Base-by-base conservation (phyloP, 1,140 invertebrate genomes). In the Bombus difficillimus region DNA sequence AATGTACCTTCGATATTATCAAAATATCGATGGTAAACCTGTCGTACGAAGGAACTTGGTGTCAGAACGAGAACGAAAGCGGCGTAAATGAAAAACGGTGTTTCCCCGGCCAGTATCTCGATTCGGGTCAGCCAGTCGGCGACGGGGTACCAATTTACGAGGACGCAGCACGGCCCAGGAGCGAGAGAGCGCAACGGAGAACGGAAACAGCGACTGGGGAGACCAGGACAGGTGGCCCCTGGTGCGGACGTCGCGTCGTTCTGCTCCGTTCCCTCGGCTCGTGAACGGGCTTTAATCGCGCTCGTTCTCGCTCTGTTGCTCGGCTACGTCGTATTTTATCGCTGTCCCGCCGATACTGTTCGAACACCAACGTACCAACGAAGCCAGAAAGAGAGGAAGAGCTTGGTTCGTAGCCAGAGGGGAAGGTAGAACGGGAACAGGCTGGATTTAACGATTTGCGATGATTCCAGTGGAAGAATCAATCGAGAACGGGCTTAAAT, bases 201-300 rank as follows among this genome's bases (percentile, higher is more conserved):
- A 88, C 85, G 81, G 86, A 88, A 86, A 78, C 62, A 37, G 39
- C 85, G 79, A 74, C 32, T 32, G 62, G 69, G 75, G 53, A 78
- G 72, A 57, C 57, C 68, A 39, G 57, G 88, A 83, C 88, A 89
- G 87, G 88, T 89, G 87, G 83, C 64, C 81, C 41, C 32, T 15
- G 32, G 62, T 73, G 75, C 72, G 81, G 87, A 81, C 43, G 57
- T 77, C 74, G 74, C 43, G 57, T 77, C 74, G 74, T 76, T 84
- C 57, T 68, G 81, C 47, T 77, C 39, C 57, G 81, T 84, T 86
- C 81, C 39, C 87, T 73, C 74, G 32, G 12, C 62, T 77, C 81
- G 81, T 64, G 78, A 89, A 78, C 74, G 64, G 88, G 53, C 83
- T 86, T 89, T 83, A 89, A 88, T 89, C 87, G 79, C 64, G 37